phyloP scores from a whole-genome alignment of 2,797 vertebrate genomes.

The Trichosurus vulpecula region DNA sequence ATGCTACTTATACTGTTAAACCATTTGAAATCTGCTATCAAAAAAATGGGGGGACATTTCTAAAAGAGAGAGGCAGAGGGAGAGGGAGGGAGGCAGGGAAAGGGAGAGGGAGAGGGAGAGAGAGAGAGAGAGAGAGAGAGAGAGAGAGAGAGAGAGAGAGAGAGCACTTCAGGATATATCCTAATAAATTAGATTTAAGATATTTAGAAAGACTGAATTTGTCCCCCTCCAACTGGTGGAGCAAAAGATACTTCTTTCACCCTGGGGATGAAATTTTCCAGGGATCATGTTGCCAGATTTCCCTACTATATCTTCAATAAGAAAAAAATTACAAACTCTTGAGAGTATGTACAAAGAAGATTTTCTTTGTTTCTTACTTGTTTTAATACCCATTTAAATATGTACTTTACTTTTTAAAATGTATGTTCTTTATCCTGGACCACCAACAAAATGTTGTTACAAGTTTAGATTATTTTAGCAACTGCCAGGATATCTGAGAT shows the following conservation, averaged over 20 bases:
- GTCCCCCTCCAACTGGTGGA: background rate
- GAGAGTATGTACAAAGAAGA: background rate
- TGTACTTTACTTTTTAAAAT: background rate
- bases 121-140: too few species aligned
- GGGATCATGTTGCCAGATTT: background rate
- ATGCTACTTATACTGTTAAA: background rate
- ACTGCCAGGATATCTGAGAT: background rate
- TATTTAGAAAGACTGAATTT: background rate
- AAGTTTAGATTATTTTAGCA: background rate
- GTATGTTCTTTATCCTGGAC: background rate
- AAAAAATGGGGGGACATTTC: background rate
- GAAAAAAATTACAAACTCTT: background rate
- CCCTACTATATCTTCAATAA: background rate
- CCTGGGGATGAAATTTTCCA: background rate
- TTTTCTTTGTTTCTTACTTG: background rate
- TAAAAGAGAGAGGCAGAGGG: background rate
- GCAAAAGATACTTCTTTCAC: background rate
- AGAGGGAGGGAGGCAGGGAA: background rate
- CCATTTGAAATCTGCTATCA: background rate
- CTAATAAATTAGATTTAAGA: background rate
- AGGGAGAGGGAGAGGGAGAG: too few species aligned
- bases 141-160: background rate
- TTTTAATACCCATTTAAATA: background rate
- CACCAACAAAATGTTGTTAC: background rate
- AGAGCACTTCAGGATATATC: background rate